Base-by-base conservation (phyloP, 1,140 invertebrate genomes). In the Melanaphis sacchari region DNA sequence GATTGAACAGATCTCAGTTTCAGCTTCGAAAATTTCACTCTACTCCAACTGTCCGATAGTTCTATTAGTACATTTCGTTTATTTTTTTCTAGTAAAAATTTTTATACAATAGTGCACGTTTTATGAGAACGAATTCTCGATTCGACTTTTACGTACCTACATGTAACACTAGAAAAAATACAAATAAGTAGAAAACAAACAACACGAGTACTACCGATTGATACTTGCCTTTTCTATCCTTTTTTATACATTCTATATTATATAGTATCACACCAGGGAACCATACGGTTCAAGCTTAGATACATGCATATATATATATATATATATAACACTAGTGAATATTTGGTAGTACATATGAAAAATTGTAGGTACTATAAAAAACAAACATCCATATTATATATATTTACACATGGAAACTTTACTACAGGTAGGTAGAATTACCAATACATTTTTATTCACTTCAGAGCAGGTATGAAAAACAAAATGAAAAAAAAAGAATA, bases 351-450 rank as follows among this genome's bases (percentile, higher is more conserved):
- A 46, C 46, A n/a, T 89, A 52, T 89, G 46, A 89, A 89, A 89
- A 89, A 89, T 52, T 89, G 87, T 38, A 52, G 2, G 46, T 15
- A 26, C 46, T 8, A 89, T 52, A 89, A 89, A 52, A 89, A 52
- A 6, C 31, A n/a, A 26, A 49, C 26, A 85, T 31, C 9, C 26
- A 85, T n/a, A 66, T 66, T 66, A 84, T 49, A 54, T 54, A 89
- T 26, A 89, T 54, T 40, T 89, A 89, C 36, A 40, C 49, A 54
- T 54, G 11, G 36, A 54, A 89, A 89, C 31, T 46, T 89, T 89
- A 89, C 88, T 54, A 89, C 49, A 89, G 88, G 88, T 89, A 89
- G 88, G 49, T 89, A 22, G 36, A 38, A 89, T 89, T 89, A 54
- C 88, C 49, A 36, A 89, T 89, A 54, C 52, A 54, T 89, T 89